Conservation (phyloP, 2,113 vertebrate species). For the Cettia cetti region DNA sequence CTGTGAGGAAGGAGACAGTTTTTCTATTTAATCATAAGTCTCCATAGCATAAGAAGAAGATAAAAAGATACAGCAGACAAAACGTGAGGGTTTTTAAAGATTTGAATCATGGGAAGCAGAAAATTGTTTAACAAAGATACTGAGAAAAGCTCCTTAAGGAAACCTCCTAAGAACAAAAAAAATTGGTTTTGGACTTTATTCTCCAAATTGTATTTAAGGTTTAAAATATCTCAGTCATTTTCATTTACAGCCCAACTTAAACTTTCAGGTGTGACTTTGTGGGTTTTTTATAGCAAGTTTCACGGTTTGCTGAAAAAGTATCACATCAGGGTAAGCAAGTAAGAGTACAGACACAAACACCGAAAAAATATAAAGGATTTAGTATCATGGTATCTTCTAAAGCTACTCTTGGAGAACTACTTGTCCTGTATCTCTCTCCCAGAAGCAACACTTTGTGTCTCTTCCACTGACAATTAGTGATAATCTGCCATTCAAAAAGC, state of each 20-base stretch:
- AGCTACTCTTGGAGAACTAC: neutral
- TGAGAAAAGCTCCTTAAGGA: neutral
- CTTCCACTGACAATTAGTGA: neutral
- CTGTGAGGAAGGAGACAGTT: neutral
- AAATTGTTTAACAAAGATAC: neutral
- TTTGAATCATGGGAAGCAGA: neutral
- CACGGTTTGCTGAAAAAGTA: neutral
- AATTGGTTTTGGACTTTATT: neutral
- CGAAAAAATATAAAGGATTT: neutral
- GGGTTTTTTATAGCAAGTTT: neutral
- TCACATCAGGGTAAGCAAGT: neutral
- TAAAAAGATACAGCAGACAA: neutral
- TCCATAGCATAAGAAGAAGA: neutral
- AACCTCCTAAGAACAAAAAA: neutral
- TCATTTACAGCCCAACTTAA: neutral
- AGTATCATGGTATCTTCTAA: neutral
- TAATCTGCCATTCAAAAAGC: neutral
- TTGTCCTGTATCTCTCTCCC: neutral
- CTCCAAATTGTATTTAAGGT: neutral
- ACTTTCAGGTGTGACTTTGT: neutral
- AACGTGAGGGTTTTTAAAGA: neutral
- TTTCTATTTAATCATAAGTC: neutral
- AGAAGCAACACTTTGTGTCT: neutral
- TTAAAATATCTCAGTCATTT: neutral
- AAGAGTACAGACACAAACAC: neutral